Conservation (phyloP, 2,888 invertebrate species). For the Thereva nobilitata region DNA sequence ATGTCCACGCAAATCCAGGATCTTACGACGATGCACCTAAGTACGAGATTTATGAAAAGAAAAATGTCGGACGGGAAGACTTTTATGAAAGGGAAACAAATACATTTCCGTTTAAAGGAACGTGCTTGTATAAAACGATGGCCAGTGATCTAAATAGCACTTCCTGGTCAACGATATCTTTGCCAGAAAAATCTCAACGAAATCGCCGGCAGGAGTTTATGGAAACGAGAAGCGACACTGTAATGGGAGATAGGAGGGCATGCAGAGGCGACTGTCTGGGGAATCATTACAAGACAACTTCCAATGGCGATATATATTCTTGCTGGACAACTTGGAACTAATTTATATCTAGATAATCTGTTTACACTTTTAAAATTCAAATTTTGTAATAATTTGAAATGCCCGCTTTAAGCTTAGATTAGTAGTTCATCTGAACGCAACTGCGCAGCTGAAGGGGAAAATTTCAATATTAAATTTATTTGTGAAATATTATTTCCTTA, state of each 20-base stretch:
- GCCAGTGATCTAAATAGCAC: too few species aligned
- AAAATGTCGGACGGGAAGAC: neutral
- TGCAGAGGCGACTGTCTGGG: constrained; percentile 4
- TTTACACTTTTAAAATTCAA: too few species aligned
- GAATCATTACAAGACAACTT: neutral
- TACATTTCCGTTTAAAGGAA: too few species aligned
- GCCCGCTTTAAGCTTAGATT: too few species aligned
- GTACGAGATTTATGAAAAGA: too few species aligned
- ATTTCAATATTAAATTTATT: too few species aligned
- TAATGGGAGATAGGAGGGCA: neutral
- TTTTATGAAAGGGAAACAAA: neutral
- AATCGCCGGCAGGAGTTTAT: constrained; percentile 29
- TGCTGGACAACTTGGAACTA: constrained; percentile 8
- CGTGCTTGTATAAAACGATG: too few species aligned
- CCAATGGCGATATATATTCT: constrained; percentile 11
- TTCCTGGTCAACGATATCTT: too few species aligned
- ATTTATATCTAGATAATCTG: neutral
- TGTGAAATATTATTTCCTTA: too few species aligned
- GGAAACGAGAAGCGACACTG: constrained; percentile 36
- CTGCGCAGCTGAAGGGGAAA: too few species aligned
- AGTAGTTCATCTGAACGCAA: too few species aligned
- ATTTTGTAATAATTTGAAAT: too few species aligned
- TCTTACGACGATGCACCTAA: neutral
- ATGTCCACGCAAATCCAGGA: neutral
- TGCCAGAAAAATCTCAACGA: neutral